Evolutionary conservation across 2,888 invertebrate genomes (phyloP).

Genomic region (Odontothrips loti): DNA sequence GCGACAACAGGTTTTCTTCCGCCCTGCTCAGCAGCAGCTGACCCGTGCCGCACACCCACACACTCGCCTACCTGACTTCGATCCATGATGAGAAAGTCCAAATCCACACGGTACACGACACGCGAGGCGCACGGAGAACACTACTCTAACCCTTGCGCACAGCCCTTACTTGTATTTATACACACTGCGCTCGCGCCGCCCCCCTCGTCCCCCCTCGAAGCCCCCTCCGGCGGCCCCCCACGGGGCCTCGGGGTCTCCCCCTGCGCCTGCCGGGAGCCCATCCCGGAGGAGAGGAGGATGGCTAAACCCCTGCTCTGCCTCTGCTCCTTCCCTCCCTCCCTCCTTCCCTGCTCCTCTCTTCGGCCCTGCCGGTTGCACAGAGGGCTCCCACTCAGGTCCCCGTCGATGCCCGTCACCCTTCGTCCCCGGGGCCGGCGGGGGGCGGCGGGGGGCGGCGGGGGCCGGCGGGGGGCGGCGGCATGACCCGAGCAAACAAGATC

Average conservation of each 20-base stretch:
- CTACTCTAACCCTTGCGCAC: not conserved
- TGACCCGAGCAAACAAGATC: too few relatives aligned
- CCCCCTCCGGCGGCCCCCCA: not conserved
- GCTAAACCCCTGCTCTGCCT: not conserved
- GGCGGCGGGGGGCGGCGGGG: too few relatives aligned
- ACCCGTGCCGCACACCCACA: not conserved
- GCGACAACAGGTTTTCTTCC: not conserved
- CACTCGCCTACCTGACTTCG: not conserved
- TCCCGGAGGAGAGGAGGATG: not conserved
- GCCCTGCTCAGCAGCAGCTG: too few relatives aligned
- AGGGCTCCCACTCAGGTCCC: too few relatives aligned
- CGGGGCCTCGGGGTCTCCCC: not conserved
- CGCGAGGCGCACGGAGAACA: not conserved
- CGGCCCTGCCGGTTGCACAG: too few relatives aligned
- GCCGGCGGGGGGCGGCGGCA: too few relatives aligned
- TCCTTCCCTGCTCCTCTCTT: not conserved
- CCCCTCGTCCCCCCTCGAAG: not conserved
- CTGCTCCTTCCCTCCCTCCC: not conserved
- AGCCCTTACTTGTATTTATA: conserved; percentile 16
- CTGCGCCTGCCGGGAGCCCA: not conserved
- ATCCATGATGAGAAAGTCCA: not conserved
- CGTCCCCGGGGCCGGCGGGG: too few relatives aligned
- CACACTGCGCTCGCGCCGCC: not conserved
- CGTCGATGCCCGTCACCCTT: too few relatives aligned
- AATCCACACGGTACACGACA: not conserved